Evolutionary conservation across 2,113 vertebrate genomes (phyloP).

Genomic region (Ornithorhynchus anatinus): DNA sequence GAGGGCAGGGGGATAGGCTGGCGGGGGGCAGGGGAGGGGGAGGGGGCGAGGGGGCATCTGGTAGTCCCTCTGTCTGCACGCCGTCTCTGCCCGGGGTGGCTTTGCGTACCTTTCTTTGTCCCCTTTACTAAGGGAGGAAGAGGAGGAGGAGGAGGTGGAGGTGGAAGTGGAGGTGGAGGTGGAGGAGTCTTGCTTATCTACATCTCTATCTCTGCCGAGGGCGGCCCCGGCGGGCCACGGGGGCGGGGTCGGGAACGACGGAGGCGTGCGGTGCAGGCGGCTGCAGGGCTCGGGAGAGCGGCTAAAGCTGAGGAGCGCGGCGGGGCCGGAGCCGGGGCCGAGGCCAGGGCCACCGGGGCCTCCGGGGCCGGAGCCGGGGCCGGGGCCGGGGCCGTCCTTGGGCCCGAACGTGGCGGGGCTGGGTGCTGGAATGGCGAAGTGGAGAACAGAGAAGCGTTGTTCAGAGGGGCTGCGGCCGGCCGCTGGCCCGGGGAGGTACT

Average conservation of each 20-base stretch:
- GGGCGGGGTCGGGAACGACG: slow-evolving; percentile 96
- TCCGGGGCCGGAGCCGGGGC: too few species aligned
- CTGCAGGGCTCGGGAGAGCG: slow-evolving; percentile 96
- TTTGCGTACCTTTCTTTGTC: slow-evolving; percentile 95
- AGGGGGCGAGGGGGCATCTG: background rate
- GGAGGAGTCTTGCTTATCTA: slow-evolving; percentile 94
- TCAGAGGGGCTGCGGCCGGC: slow-evolving; percentile 68
- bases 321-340: too few species aligned
- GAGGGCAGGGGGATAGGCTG: slow-evolving; percentile 32
- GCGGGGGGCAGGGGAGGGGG: slow-evolving; percentile 56
- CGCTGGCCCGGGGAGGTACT: slow-evolving; percentile 74
- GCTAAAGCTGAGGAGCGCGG: slow-evolving; percentile 89
- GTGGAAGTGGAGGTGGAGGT: too few species aligned
- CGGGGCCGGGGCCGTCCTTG: slow-evolving; percentile 91
- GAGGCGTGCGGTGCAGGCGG: slow-evolving; percentile 95
- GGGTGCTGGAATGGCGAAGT: slow-evolving; percentile 88
- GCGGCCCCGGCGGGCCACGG: slow-evolving; percentile 94
- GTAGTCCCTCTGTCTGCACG: slow-evolving; percentile 60
- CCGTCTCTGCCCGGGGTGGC: slow-evolving; percentile 64
- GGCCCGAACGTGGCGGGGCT: slow-evolving; percentile 94
- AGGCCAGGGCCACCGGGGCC: too few species aligned
- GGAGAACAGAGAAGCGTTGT: slow-evolving; percentile 78
- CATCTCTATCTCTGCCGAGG: slow-evolving; percentile 91
- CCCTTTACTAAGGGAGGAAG: slow-evolving; percentile 88
- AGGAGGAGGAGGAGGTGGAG: too few species aligned